Percentiles rank a stretch among this genome's conserved stretches.
phyloP scores from a whole-genome alignment of 2,888 invertebrate genomes.

The Ligdia adustata region DNA sequence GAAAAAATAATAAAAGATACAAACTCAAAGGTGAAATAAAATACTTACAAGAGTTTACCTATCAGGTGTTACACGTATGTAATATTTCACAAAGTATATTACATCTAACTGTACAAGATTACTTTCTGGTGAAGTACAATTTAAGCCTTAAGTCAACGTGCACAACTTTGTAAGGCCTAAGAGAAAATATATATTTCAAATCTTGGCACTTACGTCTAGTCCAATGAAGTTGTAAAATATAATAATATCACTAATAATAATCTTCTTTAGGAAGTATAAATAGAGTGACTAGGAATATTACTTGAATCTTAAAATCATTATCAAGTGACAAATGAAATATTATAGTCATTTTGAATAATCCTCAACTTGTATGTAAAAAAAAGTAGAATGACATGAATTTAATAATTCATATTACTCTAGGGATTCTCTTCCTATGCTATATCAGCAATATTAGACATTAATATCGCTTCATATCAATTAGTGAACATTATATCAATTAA shows the following conservation, averaged over 20 bases:
- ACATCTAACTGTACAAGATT: not conserved
- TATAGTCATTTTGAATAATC: no score
- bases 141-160: conserved; percentile 19
- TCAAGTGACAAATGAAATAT: no score
- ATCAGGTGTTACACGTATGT: not conserved
- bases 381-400: not conserved
- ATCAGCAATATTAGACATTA: conserved; percentile 68
- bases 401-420: not conserved
- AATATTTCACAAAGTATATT: no score
- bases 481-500: conserved; percentile 61
- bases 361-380: not conserved
- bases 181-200: conserved; percentile 50
- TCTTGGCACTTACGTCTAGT: conserved; percentile 55
- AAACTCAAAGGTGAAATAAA: no score
- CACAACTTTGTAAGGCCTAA: conserved; percentile 58
- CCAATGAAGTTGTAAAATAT: conserved; percentile 10
- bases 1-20: not conserved
- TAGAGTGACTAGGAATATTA: not conserved
- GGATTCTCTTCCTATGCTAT: conserved; percentile 53
- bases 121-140: conserved; percentile 10
- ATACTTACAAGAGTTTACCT: no score
- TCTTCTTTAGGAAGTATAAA: not conserved
- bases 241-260: no score
- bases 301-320: no score
- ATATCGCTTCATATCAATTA: conserved; percentile 67